Evolutionary conservation across 2,113 vertebrate genomes (phyloP).

Genomic region (Gavialis gangeticus): DNA sequence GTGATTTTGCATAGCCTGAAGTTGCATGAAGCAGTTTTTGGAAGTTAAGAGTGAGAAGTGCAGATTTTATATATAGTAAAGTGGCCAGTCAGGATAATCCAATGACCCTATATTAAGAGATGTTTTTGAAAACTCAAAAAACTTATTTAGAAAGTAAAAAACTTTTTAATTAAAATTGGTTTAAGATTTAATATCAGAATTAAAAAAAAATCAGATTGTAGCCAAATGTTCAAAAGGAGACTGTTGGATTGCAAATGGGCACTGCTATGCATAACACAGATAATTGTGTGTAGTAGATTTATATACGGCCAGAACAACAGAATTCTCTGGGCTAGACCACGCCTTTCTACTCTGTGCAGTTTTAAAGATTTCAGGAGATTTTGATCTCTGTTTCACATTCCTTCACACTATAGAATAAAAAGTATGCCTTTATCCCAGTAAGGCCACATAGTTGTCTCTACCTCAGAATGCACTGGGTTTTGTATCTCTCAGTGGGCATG

Average conservation of each 20-base stretch:
- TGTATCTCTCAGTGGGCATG: too few species aligned
- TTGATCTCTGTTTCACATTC: too few species aligned
- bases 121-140: neutral
- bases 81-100: neutral
- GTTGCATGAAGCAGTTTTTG: neutral
- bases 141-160: neutral
- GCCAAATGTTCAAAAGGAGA: neutral
- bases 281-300: neutral
- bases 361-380: too few species aligned
- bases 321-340: neutral
- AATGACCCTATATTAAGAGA: neutral
- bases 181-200: neutral
- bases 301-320: neutral
- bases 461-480: too few species aligned
- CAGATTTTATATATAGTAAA: neutral
- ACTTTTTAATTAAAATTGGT: neutral
- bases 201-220: neutral
- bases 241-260: neutral
- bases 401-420: too few species aligned
- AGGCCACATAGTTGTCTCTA: too few species aligned
- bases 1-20: neutral
- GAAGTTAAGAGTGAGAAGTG: neutral
- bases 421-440: too few species aligned
- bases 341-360: neutral
- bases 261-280: neutral